These are phyloP conservation scores for Zaprionus ghesquierei DNA, from an alignment of 1,140 invertebrate genomes.

Conservation along the genomic window DNA sequence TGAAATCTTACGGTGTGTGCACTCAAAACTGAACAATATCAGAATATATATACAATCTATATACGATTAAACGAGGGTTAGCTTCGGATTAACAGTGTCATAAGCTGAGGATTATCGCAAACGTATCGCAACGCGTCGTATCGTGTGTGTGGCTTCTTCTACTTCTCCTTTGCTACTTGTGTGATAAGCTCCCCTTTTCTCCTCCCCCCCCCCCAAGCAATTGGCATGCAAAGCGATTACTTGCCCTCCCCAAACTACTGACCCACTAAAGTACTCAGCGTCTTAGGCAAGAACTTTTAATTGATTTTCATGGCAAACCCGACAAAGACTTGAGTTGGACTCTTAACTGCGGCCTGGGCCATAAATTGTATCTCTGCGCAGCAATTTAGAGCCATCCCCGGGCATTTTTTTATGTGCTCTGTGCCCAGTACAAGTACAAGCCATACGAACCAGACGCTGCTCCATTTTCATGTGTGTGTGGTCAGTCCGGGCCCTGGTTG, in stretches of 20 bases:
- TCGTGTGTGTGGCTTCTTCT: slow-evolving; percentile 25
- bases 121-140: not conserved
- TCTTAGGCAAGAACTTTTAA: slow-evolving; percentile 77
- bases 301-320: slow-evolving; percentile 65
- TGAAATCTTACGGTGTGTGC: slow-evolving; percentile 34
- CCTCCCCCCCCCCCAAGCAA: too few species aligned
- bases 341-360: slow-evolving; percentile 65
- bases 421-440: slow-evolving; percentile 39
- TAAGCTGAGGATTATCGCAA: slow-evolving; percentile 32
- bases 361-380: slow-evolving; percentile 75
- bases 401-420: slow-evolving; percentile 55
- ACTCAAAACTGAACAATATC: slow-evolving; percentile 15
- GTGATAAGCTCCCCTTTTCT: slow-evolving; percentile 39
- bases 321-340: slow-evolving; percentile 28
- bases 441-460: slow-evolving; percentile 6
- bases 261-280: slow-evolving; percentile 35
- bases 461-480: slow-evolving; percentile 54
- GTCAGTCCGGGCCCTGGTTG: slow-evolving; percentile 56
- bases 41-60: not conserved
- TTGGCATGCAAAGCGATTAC: slow-evolving; percentile 46
- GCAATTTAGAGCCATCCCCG: slow-evolving; percentile 61
- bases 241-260: slow-evolving; percentile 2
- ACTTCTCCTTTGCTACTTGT: not conserved
- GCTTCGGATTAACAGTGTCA: slow-evolving; percentile 43
- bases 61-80: slow-evolving; percentile 33